phyloP scores from a whole-genome alignment of 2,888 invertebrate genomes.

The Ornithoptera priamus region DNA sequence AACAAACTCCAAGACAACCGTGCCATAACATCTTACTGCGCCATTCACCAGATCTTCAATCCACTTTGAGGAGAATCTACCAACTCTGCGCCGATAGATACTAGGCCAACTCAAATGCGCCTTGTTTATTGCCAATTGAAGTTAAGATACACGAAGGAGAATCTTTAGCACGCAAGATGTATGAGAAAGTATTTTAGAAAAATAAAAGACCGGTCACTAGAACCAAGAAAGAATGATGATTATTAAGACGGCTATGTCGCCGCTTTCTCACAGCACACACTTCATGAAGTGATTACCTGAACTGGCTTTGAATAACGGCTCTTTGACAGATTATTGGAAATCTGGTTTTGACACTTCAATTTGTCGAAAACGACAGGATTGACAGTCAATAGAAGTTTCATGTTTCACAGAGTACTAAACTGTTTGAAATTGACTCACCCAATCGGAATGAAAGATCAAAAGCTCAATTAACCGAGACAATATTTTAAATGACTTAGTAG shows the following conservation, averaged over 20 bases:
- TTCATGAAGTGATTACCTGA: slow-evolving; percentile 20
- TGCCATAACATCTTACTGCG: too few relatives aligned
- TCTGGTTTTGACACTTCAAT: slow-evolving; percentile 28
- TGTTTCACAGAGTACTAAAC: slow-evolving; percentile 1
- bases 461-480: neutral
- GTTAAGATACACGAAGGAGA: neutral
- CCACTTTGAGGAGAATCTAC: too few relatives aligned
- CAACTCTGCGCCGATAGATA: too few relatives aligned
- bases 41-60: too few relatives aligned
- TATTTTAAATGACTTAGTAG: neutral
- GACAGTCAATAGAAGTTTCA: slow-evolving; percentile 25
- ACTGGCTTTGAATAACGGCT: slow-evolving; percentile 9
- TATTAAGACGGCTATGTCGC: neutral
- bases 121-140: neutral
- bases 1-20: too few relatives aligned
- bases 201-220: too few relatives aligned
- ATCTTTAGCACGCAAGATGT: neutral
- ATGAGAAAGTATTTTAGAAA: too few relatives aligned
- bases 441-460: neutral
- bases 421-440: slow-evolving; percentile 1
- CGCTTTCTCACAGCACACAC: neutral
- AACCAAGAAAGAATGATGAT: too few relatives aligned
- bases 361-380: slow-evolving; percentile 26
- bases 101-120: neutral
- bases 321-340: slow-evolving; percentile 27